Evolutionary conservation across 2,113 vertebrate genomes (phyloP), one percentile per base, ranked within the genome.

Genomic region (Ceratotherium simum): DNA sequence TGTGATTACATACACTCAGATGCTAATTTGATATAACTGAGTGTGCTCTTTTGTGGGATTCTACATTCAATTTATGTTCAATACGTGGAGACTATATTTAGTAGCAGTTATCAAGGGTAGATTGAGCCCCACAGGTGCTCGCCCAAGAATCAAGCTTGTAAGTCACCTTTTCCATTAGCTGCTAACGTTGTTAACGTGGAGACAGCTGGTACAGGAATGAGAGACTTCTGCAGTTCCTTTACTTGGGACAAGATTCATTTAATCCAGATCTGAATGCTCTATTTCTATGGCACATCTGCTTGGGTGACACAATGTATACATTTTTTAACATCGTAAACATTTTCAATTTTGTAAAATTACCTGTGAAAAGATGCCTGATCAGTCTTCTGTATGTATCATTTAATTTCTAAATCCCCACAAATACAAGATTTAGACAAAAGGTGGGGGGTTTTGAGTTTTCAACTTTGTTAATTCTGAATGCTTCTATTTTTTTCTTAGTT

Each of bases 281-380:
- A 20, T 96, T 97, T 96, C 83, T 98, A 73, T 76, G 56, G 78
- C n/a, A 89, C 91, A 97, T 91, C 95, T 97, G 87, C 89, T 96
- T 95, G 27, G 56, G 27, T 42, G 58, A 48, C n/a, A 93, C 62
- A 95, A 62, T 70, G 54, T 31, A 84, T 62, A 21, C 60, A 33
- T 29, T 96, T 97, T 94, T 76, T 70, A 67, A 76, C 21, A 56
- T 58, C 23, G 64, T 80, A 87, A 86, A 72, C 27, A 79, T 65
- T 92, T 88, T 87, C 8, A 86, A 1, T 56, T 83, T 86, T 64
- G 0, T 93, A 97, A 78, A 25, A 81, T 79, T 92, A 60, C 91
- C 33, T 95, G 10, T 56, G 65, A 86, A 86, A 81, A 85, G n/a
- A 33, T 91, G 6, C n/a, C 9, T 85, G 39, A 65, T 70, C 58